Base-by-base conservation (phyloP, 2,888 invertebrate genomes). In the Erebia epiphron region DNA sequence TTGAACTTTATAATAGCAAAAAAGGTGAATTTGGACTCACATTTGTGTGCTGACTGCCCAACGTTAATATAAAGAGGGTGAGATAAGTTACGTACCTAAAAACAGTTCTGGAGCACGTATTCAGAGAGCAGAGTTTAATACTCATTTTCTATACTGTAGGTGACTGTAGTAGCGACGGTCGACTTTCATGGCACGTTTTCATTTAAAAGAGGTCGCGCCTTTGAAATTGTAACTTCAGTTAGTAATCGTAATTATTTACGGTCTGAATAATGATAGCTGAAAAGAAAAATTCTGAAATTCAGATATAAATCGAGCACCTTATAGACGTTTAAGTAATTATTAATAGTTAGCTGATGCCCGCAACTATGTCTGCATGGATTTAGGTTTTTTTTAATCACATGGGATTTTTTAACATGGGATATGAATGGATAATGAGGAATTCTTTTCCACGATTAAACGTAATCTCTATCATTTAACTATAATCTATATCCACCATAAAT, bases 91-190 rank as follows among this genome's bases (percentile, higher is more conserved):
- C 68, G 74, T 72, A 68, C 69, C 73, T 74, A 56, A 70, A 74
- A 74, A 73, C 69, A 61, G 69, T 75, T 75, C 74, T 73, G 69
- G 74, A 70, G 49, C 73, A 68, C 63, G 74, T 74, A 73, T 71
- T 72, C 75, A 74, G 71, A 73, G 72, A 74, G 72, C 69, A 71
- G 70, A 58, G 67, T 35, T n/a, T n/a, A 58, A 58, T 67, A 67
- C 58, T 54, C 58, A 67, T 58, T 57, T 49, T 74, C 66, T 70
- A 69, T 71, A 69, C 66, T 70, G 68, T 71, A 69, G 50, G 50
- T n/a, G 35, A 52, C 69, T 65, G 50, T 54, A 66, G 58, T 57
- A 66, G 43, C 43, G 70, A 58, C 54, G 71, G 67, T 62, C 64
- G 70, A 68, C 69, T 67, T 68, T 75, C 72, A 72, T 72, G 72